These are phyloP conservation scores for Callinectes sapidus DNA, from an alignment of 2,888 invertebrate species.

Conservation along the genomic window DNA sequence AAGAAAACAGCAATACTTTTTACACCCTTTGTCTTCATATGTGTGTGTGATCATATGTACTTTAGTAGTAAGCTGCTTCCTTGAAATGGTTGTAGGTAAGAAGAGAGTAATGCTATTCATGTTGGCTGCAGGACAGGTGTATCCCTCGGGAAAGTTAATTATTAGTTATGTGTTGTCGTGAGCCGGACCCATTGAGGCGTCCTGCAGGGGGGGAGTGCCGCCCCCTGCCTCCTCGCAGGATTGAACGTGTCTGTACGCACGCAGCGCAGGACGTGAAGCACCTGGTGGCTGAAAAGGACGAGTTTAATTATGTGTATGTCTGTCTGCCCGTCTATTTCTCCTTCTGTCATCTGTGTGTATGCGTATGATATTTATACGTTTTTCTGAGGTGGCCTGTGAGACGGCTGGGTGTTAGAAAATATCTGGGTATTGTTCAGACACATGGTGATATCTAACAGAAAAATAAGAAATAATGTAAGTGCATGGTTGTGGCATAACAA, in stretches of 20 bases:
- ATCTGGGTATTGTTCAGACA: too few relatives aligned
- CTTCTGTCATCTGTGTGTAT: background rate
- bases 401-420: too few relatives aligned
- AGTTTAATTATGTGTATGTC: background rate
- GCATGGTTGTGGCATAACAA: too few relatives aligned
- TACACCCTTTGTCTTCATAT: too few relatives aligned
- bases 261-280: background rate
- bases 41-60: background rate
- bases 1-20: too few relatives aligned
- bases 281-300: background rate
- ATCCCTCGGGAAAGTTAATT: conserved; percentile 23
- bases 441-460: too few relatives aligned
- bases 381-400: too few relatives aligned
- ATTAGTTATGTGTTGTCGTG: conserved; percentile 30
- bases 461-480: too few relatives aligned
- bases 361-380: background rate
- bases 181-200: conserved; percentile 25
- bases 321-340: background rate
- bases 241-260: background rate
- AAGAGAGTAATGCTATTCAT: background rate
- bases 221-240: background rate
- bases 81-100: background rate
- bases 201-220: background rate
- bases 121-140: conserved; percentile 1
- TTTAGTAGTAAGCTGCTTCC: background rate